Base-by-base conservation (phyloP, 2,797 vertebrate species). In the Echiichthys vipera region DNA sequence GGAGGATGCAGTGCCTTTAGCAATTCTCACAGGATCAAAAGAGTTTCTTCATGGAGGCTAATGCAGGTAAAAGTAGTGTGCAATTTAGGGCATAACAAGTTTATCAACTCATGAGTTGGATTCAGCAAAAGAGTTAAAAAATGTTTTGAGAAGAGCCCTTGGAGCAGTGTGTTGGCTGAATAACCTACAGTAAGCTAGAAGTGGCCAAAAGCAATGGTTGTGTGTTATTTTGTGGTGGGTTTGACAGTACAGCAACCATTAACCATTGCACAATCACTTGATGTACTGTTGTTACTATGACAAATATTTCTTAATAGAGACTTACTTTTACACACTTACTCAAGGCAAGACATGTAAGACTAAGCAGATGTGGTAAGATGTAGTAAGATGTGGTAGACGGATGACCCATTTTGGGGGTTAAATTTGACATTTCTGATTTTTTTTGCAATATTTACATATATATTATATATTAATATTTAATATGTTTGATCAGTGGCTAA, bases 101-200 rank as follows among this genome's bases (percentile, higher is more conserved):
- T 59, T 29, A 49, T 63, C 53, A 54, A 66, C 67, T 70, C 39
- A 40, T 11, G 39, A 65, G 30, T 9, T 43, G 22, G 11, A 57
- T 34, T 61, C 46, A 20, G 10, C 3, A 17, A 64, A 58, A 55
- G 34, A 54, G 53, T 9, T n/a, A n/a, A 32, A 10, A 10, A 64
- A 29, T 56, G 25, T 51, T 64, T 29, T 59, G 18, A 45, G 37
- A 49, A 39, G n/a, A 49, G 51, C 47, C 63, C 45, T 40, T 67
- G 22, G 34, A 65, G 54, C 47, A 71, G 32, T 78, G 62, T 58
- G 80, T 79, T 42, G 63, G 64, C 43, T 73, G 43, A 72, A 62
- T 14, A 57, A 53, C 43, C 47, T 42, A 49, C 36, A 55, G 30
- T 37, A 43, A 37, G 42, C 20, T 67, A 24, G 11, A 71, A 43